Evolutionary conservation across 1,140 invertebrate species (phyloP).

Genomic region (Cotesia glomerata): DNA sequence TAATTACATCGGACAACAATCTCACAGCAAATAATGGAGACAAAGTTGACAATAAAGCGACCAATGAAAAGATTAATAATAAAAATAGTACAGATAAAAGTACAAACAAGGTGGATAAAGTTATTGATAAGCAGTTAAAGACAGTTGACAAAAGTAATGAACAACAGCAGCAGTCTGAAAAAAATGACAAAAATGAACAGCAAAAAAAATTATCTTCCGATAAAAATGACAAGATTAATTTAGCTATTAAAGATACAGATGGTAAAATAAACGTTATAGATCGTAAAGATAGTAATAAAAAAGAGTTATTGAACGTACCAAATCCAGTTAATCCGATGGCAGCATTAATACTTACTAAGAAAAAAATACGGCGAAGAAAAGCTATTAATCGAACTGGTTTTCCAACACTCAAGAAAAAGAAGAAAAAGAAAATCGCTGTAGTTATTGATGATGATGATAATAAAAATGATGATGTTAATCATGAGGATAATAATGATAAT

Average conservation of each 20-base stretch:
- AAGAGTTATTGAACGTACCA: constrained; percentile 33
- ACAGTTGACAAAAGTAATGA: constrained; percentile 30
- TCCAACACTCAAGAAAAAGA: constrained; percentile 83
- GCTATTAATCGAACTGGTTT: constrained; percentile 86
- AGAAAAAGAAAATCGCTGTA: constrained; percentile 67
- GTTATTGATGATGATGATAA: constrained; percentile 30
- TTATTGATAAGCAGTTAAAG: constrained; percentile 33
- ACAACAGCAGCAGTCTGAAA: neutral
- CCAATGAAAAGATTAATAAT: constrained; percentile 38
- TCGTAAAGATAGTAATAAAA: constrained; percentile 35
- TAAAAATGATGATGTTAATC: constrained; percentile 38
- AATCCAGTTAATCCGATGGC: constrained; percentile 37
- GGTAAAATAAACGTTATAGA: constrained; percentile 5
- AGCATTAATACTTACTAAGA: constrained; percentile 58
- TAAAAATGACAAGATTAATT: constrained; percentile 6
- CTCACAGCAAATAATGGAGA: constrained; percentile 47
- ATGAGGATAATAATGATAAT: constrained; percentile 10
- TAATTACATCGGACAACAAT: constrained; percentile 53
- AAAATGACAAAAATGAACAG: constrained; percentile 21
- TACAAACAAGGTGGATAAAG: constrained; percentile 28
- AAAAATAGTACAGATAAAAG: constrained; percentile 40
- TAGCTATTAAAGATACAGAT: constrained; percentile 1
- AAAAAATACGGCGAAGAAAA: constrained; percentile 76
- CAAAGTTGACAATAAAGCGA: constrained; percentile 34
- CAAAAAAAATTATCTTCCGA: constrained; percentile 11